Percentiles rank a stretch among this genome's conserved stretches.
Evolutionary conservation across 2,888 invertebrate genomes (phyloP).

Genomic region (Synanthedon vespiformis): DNA sequence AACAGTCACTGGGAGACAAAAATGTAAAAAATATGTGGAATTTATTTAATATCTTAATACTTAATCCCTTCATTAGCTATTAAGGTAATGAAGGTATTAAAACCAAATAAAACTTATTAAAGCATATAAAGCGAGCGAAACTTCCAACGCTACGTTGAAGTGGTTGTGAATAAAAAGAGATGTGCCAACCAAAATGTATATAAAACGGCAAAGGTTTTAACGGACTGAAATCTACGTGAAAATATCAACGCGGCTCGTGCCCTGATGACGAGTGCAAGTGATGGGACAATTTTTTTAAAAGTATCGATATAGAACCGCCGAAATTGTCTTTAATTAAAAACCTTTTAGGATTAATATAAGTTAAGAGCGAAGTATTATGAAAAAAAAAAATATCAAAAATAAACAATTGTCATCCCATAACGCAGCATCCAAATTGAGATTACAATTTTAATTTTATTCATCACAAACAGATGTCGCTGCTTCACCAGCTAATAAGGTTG

Average conservation of each 20-base stretch:
- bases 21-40: too few species aligned
- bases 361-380: too few species aligned
- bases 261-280: conserved; percentile 63
- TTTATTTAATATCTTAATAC: too few species aligned
- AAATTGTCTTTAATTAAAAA: too few species aligned
- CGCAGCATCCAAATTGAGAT: too few species aligned
- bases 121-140: conserved; percentile 16
- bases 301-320: conserved; percentile 18
- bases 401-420: too few species aligned
- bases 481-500: too few species aligned
- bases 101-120: conserved; percentile 9
- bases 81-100: conserved; percentile 1
- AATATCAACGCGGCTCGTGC: conserved; percentile 63
- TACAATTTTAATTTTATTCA: too few species aligned
- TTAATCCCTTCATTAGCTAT: not conserved
- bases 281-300: conserved; percentile 11
- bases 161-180: conserved; percentile 53
- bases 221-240: conserved; percentile 68
- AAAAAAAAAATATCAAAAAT: too few species aligned
- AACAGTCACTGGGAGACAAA: too few species aligned
- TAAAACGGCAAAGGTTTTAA: conserved; percentile 63
- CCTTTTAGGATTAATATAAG: too few species aligned
- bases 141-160: conserved; percentile 20
- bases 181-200: conserved; percentile 55
- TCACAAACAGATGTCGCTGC: too few species aligned